Percentiles rank a stretch among this genome's conserved stretches.
These are phyloP conservation scores for Coregonus suidteri DNA, from an alignment of 2,797 vertebrate species.

Conservation along the genomic window DNA sequence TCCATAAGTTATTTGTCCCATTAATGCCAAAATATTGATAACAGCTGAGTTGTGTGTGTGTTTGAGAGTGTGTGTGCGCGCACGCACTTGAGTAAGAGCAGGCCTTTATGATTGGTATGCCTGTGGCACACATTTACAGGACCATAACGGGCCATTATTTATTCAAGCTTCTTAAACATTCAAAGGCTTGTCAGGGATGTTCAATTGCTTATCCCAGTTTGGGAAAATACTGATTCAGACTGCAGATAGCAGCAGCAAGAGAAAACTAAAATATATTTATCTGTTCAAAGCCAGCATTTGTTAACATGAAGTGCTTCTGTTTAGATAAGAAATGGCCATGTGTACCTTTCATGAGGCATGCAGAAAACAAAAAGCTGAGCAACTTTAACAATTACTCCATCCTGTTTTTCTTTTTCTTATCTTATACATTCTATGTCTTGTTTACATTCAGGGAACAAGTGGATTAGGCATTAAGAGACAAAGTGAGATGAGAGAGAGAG, in stretches of 20 bases:
- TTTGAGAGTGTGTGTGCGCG: neutral
- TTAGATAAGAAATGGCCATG: constrained; percentile 24
- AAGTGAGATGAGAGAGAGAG: neutral
- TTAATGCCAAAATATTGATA: too few species aligned
- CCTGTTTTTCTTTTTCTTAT: constrained; percentile 18
- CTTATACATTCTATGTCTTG: constrained; percentile 2
- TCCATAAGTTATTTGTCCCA: too few species aligned
- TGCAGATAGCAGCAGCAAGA: constrained; percentile 38
- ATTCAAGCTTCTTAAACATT: constrained; percentile 28
- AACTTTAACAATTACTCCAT: constrained; percentile 33
- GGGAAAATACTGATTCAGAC: constrained; percentile 28
- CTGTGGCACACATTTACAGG: constrained; percentile 17
- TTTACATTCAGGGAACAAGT: constrained; percentile 6
- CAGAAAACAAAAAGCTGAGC: constrained; percentile 26
- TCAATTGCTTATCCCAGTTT: constrained; percentile 41
- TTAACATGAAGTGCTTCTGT: constrained; percentile 37
- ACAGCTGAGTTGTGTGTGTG: neutral
- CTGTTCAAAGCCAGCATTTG: constrained; percentile 21
- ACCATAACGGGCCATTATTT: constrained; percentile 12
- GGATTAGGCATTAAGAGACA: neutral
- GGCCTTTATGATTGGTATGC: neutral
- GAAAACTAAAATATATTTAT: constrained; percentile 24
- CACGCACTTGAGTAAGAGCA: too few species aligned
- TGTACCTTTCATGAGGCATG: constrained; percentile 13
- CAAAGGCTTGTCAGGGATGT: constrained; percentile 41